Percentiles rank a stretch among this genome's conserved stretches.
Evolutionary conservation across 2,113 vertebrate genomes (phyloP).

Genomic region (Trematocara variabile): DNA sequence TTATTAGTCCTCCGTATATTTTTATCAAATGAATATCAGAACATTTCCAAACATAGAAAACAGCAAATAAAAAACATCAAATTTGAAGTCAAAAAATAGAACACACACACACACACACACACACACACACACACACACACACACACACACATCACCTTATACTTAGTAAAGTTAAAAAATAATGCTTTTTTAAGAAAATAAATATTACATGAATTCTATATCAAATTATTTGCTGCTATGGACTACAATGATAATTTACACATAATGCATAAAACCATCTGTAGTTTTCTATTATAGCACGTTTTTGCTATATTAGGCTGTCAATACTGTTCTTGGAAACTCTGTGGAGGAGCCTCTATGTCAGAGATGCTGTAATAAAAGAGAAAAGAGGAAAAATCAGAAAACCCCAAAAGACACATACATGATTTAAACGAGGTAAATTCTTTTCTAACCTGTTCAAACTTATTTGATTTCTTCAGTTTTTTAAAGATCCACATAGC

Average conservation of each 20-base stretch:
- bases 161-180: background rate
- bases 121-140: background rate
- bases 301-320: slow-evolving; percentile 57
- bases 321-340: slow-evolving; percentile 62
- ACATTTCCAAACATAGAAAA: background rate
- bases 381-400: background rate
- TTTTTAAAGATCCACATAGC: slow-evolving; percentile 55
- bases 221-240: slow-evolving; percentile 25
- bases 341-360: slow-evolving; percentile 38
- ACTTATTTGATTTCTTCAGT: slow-evolving; percentile 55
- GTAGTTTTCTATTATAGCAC: background rate
- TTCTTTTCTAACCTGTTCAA: slow-evolving; percentile 65
- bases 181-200: slow-evolving; percentile 10
- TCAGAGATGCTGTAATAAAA: slow-evolving; percentile 56
- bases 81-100: background rate
- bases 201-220: slow-evolving; percentile 34
- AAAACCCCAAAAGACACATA: background rate
- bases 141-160: background rate
- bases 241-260: background rate
- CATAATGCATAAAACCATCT: background rate
- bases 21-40: background rate
- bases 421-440: background rate
- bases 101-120: background rate
- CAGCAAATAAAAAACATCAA: background rate
- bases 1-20: background rate